These are phyloP conservation scores for Pachyramphus minor DNA, from an alignment of 2,113 vertebrate genomes.

Conservation along the genomic window DNA sequence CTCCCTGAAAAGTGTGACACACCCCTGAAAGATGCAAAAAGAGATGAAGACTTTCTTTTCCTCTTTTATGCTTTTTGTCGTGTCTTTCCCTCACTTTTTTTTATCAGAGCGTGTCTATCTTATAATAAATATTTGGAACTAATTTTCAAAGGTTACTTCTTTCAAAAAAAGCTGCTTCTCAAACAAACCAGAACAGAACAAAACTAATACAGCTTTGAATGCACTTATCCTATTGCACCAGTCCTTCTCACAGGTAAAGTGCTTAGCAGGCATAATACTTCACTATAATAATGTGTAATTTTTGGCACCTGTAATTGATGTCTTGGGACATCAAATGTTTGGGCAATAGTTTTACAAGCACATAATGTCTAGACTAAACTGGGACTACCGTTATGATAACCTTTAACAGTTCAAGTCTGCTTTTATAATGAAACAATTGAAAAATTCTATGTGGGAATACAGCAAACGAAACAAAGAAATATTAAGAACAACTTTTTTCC, in stretches of 20 bases:
- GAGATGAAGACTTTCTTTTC: not conserved
- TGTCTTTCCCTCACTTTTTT: not conserved
- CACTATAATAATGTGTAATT: not conserved
- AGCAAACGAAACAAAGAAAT: not conserved
- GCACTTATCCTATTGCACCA: not conserved
- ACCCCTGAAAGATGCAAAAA: not conserved
- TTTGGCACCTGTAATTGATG: not conserved
- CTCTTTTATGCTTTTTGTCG: not conserved
- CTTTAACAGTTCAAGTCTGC: not conserved
- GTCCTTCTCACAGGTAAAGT: not conserved
- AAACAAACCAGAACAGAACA: not conserved
- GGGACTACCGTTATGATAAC: not conserved
- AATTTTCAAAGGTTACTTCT: not conserved
- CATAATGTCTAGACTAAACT: not conserved
- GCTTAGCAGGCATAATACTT: not conserved
- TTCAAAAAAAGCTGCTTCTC: not conserved
- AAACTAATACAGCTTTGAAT: not conserved
- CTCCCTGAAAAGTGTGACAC: not conserved
- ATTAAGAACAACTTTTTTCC: not conserved
- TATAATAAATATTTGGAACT: not conserved
- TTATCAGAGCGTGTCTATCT: not conserved
- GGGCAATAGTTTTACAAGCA: not conserved
- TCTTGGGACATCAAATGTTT: not conserved
- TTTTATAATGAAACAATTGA: not conserved
- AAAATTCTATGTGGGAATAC: not conserved